Conservation (phyloP, 2,888 invertebrate species). For the Bedellia somnulentella region DNA sequence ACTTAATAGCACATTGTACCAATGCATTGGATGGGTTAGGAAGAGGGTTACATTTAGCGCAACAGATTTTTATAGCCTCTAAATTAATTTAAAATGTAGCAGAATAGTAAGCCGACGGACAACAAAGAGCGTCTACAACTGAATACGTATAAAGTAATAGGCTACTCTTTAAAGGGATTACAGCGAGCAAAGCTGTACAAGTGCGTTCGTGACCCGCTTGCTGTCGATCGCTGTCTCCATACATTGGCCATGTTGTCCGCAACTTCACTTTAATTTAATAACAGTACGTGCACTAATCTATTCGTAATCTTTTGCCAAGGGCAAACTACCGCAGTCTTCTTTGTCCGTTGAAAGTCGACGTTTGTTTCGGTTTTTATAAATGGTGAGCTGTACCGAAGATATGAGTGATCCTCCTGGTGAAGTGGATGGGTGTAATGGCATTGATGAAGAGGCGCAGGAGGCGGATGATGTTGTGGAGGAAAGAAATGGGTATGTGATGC, state of each 20-base stretch:
- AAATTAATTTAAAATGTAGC: no score
- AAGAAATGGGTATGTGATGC: conserved; percentile 30
- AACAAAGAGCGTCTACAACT: no score
- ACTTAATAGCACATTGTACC: no score
- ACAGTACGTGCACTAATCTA: conserved; percentile 31
- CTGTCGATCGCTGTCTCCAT: conserved; percentile 47
- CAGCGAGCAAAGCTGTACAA: conserved; percentile 42
- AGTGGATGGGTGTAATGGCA: conserved; percentile 45
- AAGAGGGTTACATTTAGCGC: no score
- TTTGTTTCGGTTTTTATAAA: conserved; percentile 26
- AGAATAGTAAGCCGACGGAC: no score
- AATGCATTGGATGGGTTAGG: no score
- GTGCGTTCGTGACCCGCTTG: conserved; percentile 56
- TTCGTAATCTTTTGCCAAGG: conserved; percentile 54
- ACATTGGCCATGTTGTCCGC: conserved; percentile 36
- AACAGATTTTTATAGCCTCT: no score
- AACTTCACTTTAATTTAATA: conserved; percentile 57
- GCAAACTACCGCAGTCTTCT: conserved; percentile 41
- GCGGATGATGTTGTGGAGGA: conserved; percentile 23
- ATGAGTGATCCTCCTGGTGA: conserved; percentile 42
- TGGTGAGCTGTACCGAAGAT: conserved; percentile 17
- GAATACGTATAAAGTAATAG: no score
- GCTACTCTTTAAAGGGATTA: conserved; percentile 50
- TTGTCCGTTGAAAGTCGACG: conserved; percentile 23
- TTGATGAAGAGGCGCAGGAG: conserved; percentile 21